Evolutionary conservation across 2,888 invertebrate genomes (phyloP).

Genomic region (Xestoiulus laeticollis): DNA sequence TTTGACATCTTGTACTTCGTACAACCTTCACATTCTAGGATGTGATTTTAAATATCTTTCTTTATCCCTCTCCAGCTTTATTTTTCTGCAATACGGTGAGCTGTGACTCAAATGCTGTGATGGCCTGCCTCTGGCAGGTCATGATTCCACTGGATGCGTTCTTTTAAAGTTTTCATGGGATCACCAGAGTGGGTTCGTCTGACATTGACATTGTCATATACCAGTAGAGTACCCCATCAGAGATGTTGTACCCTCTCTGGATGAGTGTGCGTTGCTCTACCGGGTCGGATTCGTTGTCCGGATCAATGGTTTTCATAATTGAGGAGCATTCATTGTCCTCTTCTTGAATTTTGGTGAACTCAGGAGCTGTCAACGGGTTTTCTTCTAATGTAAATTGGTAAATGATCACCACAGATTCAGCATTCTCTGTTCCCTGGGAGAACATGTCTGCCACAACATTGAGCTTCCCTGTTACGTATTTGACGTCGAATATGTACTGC

Average conservation of each 20-base stretch:
- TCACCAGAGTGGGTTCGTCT: neutral
- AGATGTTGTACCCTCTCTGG: too few species aligned
- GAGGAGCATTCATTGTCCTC: too few species aligned
- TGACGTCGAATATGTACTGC: constrained; percentile 57
- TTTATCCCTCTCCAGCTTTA: neutral
- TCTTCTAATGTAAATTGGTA: neutral
- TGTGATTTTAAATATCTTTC: neutral
- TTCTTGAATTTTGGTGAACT: too few species aligned
- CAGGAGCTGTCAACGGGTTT: neutral
- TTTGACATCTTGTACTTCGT: neutral
- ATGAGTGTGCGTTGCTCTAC: too few species aligned
- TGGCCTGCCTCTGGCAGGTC: neutral
- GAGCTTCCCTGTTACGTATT: constrained; percentile 52
- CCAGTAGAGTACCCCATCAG: too few species aligned
- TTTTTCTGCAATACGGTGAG: neutral
- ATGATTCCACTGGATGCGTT: neutral
- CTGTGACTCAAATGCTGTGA: neutral
- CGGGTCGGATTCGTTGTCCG: too few species aligned
- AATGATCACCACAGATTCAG: neutral
- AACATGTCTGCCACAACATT: neutral
- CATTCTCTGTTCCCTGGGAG: neutral
- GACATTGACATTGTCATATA: too few species aligned
- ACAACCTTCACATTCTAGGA: neutral
- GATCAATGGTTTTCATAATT: too few species aligned
- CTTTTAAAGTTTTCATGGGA: neutral